Base-by-base conservation (phyloP, 2,797 vertebrate genomes). In the Darevskia mixta region DNA sequence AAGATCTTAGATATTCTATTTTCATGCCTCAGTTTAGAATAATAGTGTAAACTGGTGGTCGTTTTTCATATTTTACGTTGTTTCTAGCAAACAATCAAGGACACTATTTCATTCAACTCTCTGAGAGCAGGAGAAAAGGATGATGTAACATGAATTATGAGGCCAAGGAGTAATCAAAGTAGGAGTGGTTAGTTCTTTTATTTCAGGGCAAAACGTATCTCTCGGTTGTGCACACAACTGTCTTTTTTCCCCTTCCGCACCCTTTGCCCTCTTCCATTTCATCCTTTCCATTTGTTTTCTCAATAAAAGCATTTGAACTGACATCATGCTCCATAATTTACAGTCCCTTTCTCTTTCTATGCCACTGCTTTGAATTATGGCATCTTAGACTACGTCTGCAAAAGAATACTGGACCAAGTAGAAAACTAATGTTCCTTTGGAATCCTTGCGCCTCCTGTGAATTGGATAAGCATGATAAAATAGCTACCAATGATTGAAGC, bases 331-430 rank as follows among this genome's bases (percentile, higher is more conserved):
- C 29, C 8, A 66, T 81, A 76, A 91, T 89, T 90, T 82, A 92
- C 13, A 77, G 32, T 20, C 5, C 71, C 72, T 29, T 71, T 90
- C 58, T 78, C 73, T 4, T 81, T 89, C 64, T 7, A 43, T 79
- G 38, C 58, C 77, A 73, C 27, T 75, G 43, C 88, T 92, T 85
- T 87, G 79, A 92, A 91, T 92, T 80, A 93, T 77, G 10, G 41
- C 82, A 25, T 87, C 88, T 93, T 91, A 64, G 64, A 84, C 71
- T n/a, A 72, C 78, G 35, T 43, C 17, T 87, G 35, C 38, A 55
- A 71, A 64, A 85, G 23, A 72, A 23, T 38, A 38, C 10, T 85
- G 49, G 66, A 86, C 71, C 83, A 92, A 91, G 85, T 38, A 49
- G 9, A 45, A 32, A 77, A 87, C 61, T 72, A 27, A 72, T 41